Evolutionary conservation across 1,140 invertebrate genomes (phyloP), one percentile per base, ranked within the genome.

Genomic region (Acromyrmex charruanus): DNA sequence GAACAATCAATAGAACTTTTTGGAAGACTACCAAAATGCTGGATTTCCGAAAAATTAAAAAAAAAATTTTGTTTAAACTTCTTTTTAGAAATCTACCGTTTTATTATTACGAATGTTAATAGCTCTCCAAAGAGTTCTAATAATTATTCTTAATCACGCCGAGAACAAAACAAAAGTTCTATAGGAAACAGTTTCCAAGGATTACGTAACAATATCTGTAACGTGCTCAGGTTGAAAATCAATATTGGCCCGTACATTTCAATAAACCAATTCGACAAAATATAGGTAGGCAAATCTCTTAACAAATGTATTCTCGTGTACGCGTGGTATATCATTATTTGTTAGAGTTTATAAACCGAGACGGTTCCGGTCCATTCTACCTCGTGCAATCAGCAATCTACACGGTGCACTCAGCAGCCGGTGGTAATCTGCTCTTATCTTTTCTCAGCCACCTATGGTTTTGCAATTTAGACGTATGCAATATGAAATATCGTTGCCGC

Each of bases 391-490:
- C 80, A 31, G 7, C 68, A 12, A 61, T 74, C 79, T 58, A 28
- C 66, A 72, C 51, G 49, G 25, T 74, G 68, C 68, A 18, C 55
- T 74, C 44, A 55, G 58, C 80, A 25, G n/a, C 53, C 55, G 12
- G 28, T 21, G 35, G 28, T 58, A 14, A 61, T 84, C 80, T 63
- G 55, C 18, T 61, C 55, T 84, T 84, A 84, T 84, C 80, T 84
- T 18, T 31, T 35, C 58, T 59, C 44, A 28, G 69, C 71, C 55
- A 84, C 80, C 69, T 75, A 84, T 84, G 55, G 39, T 49, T 74
- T 82, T 74, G 80, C 68, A 84, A 75, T 75, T 84, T 75, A 75
- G 69, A 58, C 58, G 69, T 84, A 10, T 61, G 55, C 58, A 84
- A 51, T 25, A 35, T 84, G 69, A 84, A 74, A 63, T 84, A 84